Evolutionary conservation across 2,797 vertebrate species (phyloP), one percentile per base, ranked within the genome.

Genomic region (Tragelaphus eurycerus): DNA sequence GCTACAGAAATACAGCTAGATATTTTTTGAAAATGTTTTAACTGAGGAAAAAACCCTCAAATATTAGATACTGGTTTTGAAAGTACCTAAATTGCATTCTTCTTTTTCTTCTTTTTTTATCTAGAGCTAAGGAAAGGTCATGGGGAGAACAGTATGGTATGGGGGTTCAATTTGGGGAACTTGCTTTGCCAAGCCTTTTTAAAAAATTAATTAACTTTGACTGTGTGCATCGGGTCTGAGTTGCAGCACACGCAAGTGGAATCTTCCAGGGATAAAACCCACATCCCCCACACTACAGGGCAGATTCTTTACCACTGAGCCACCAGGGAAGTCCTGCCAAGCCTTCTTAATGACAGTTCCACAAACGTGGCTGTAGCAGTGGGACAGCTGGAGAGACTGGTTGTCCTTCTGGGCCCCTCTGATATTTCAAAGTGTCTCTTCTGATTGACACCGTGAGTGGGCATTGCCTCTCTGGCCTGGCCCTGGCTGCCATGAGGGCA

Each of bases 1-100:
- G 82, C 48, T 59, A 71, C 43, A 89, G 86, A 95, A 95, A 96
- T 64, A 38, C 13, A 94, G 34, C 76, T 92, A 81, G 54, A 81
- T 57, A 34, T 46, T 55, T 90, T 96, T 21, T 9, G 13, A 34
- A 96, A 91, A 78, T 29, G 14, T 31, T 59, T 92, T 83, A 81
- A 86, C 86, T 95, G 67, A 71, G 83, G 83, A 74, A 97, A 95
- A 78, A 96, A 38, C 23, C 43, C 87, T 95, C 84, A 95, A 82
- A 90, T 89, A 78, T 29, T 81, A 96, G 94, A 27, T 71, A 76
- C 21, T 90, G 38, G 94, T 86, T 46, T 62, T 50, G n/a, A 78
- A 97, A 97, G 85, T 83, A 94, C 82, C 82, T 93, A 96, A 64
- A 21, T 86, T 34, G 7, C 27, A 14, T 88, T 55, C 4, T 76